A percentile compares a stretch with the other conserved stretches of the same genome.
Conservation (phyloP, 2,888 invertebrate genomes). For the Sphaerophoria taeniata region DNA sequence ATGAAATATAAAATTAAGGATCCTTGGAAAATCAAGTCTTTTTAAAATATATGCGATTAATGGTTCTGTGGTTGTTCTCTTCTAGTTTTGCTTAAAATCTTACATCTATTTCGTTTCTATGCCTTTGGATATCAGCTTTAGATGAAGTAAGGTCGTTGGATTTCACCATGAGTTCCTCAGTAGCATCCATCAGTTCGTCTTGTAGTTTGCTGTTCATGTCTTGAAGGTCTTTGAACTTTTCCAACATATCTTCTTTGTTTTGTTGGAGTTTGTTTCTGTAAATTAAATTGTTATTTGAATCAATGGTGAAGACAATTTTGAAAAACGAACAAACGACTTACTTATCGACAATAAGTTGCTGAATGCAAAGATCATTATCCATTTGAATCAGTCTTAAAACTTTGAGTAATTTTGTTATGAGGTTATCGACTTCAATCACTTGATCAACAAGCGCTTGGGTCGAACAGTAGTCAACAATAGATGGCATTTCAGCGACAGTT, state of each 20-base stretch:
- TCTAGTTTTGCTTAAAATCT: constrained; percentile 78
- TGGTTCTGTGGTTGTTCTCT: constrained; percentile 15
- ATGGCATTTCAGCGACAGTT: constrained; percentile 83
- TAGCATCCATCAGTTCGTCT: constrained; percentile 84
- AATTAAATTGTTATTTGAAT: constrained; percentile 19
- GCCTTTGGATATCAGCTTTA: constrained; percentile 84
- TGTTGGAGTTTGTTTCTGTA: constrained; percentile 82
- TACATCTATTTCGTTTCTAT: constrained; percentile 85
- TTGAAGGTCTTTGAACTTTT: constrained; percentile 85
- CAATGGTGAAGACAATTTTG: not conserved
- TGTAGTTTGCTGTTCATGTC: constrained; percentile 84
- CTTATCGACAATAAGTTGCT: constrained; percentile 87
- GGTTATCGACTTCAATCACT: constrained; percentile 89
- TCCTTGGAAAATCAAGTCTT: constrained; percentile 1
- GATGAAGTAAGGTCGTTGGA: constrained; percentile 84
- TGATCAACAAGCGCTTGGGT: constrained; percentile 87
- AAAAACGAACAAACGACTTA: constrained; percentile 79
- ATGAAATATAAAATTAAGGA: not conserved
- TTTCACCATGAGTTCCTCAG: constrained; percentile 84
- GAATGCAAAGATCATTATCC: constrained; percentile 88
- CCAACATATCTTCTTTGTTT: constrained; percentile 82
- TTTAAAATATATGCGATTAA: not conserved
- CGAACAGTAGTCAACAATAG: constrained; percentile 84
- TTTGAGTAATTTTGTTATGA: constrained; percentile 89
- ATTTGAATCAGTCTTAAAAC: constrained; percentile 89